Base-by-base conservation (phyloP, 2,888 invertebrate genomes). In the Calliphora vomitoria region DNA sequence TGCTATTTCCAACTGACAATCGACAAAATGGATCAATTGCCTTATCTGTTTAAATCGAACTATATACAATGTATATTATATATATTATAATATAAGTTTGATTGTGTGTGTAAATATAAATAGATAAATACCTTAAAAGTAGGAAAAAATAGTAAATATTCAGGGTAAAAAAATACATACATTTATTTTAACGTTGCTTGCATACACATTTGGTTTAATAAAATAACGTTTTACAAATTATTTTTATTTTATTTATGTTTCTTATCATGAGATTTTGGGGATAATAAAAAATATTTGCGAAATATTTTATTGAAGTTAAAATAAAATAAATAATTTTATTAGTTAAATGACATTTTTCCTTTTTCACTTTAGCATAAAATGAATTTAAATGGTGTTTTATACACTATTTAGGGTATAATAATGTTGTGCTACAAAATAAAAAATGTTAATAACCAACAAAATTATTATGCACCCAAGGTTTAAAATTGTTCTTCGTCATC, bases 31-130 rank as follows among this genome's bases (percentile, higher is more conserved):
- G 18, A 82, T 82, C 25, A 82, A 38, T 64, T 66, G 47, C 55
- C 47, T 66, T 35, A 82, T 82, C 58, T 18, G 18, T 35, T 82
- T 66, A 66, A 66, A 82, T 55, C 55, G n/a, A 35, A 25, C 20
- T 64, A 53, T 47, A 5, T 8, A 8, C 20, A n/a, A n/a, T n/a
- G n/a, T n/a, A n/a, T n/a, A n/a, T n/a, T n/a, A n/a, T n/a, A n/a
- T n/a, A n/a, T n/a, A n/a, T n/a, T n/a, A n/a, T n/a, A n/a, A n/a
- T n/a, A n/a, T n/a, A n/a, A n/a, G n/a, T n/a, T n/a, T n/a, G n/a
- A n/a, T n/a, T n/a, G 38, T 53, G 8, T 72, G 5, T 31, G 18
- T 81, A 25, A 20, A 66, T 31, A 18, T 20, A 79, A 79, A 58
- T 68, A 79, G 18, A 68, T 68, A 55, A 68, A 68, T 44, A 18